These are phyloP conservation scores for Acipenser ruthenus DNA, from an alignment of 2,797 vertebrate species.

Conservation along the genomic window DNA sequence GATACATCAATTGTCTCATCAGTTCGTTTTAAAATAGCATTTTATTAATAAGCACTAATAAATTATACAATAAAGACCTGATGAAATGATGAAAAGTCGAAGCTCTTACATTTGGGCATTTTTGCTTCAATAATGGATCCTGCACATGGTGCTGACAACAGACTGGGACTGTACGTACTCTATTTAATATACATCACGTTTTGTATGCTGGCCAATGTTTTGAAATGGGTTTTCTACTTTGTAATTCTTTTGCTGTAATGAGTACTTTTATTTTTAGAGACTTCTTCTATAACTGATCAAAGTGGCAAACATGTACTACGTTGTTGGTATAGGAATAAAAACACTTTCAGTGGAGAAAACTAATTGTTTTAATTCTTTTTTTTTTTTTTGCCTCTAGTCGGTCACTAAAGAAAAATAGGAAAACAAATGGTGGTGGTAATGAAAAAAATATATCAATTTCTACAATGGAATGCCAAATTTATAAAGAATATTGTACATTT, in stretches of 20 bases:
- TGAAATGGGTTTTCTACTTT: constrained; percentile 66
- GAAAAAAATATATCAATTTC: constrained; percentile 49
- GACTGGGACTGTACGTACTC: constrained; percentile 39
- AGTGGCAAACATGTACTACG: constrained; percentile 74
- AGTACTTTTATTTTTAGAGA: constrained; percentile 52
- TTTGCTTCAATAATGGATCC: constrained; percentile 31
- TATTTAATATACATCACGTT: constrained; percentile 45
- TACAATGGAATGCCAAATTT: constrained; percentile 61
- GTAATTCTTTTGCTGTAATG: constrained; percentile 31
- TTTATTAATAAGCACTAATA: constrained; percentile 47
- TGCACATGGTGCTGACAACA: constrained; percentile 46
- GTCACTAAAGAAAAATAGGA: constrained; percentile 26
- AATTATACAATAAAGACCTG: constrained; percentile 31
- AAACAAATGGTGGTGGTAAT: constrained; percentile 44
- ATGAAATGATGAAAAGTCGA: constrained; percentile 25
- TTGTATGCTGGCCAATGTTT: constrained; percentile 48
- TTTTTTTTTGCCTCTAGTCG: constrained; percentile 42
- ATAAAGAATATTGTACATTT: constrained; percentile 76
- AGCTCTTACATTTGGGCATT: constrained; percentile 33
- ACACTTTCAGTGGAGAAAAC: constrained; percentile 49
- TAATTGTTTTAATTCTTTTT: constrained; percentile 41
- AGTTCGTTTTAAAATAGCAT: background rate
- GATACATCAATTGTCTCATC: too few relatives aligned
- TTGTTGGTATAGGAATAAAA: constrained; percentile 61
- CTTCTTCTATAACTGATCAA: constrained; percentile 59